Evolutionary conservation across 1,140 invertebrate genomes (phyloP), one percentile per base, ranked within the genome.

Genomic region (Penaeus chinensis): DNA sequence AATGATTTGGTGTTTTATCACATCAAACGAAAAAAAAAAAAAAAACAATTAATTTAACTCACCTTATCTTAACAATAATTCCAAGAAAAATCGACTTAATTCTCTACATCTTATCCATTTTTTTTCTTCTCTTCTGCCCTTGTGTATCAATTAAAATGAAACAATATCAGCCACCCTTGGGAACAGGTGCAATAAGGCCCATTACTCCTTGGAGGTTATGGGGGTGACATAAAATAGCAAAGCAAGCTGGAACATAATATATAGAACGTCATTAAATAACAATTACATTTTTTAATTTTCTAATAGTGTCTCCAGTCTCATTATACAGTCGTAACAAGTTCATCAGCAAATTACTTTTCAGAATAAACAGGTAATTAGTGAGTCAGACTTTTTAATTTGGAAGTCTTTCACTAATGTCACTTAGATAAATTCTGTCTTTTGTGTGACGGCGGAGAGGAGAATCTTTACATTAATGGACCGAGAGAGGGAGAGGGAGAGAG

Each of bases 331-430:
- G 85, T 87, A 87, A 87, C 85, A 87, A 87, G 85, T 87, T 87
- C 85, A 87, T 87, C 85, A 87, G 85, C 85, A 87, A 87, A 87
- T 87, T 87, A 87, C 85, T 87, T 87, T 87, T 87, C 79, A 83
- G 85, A 87, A 87, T 87, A 87, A 87, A 87, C 85, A 87, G 85
- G 85, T 82, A 87, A 87, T 87, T 87, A 87, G 85, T 71, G 85
- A 32, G 79, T 54, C 78, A n/a, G 85, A 87, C 85, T 87, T 87
- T 87, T 82, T 87, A 81, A 87, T 87, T 87, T 87, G 85, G 47
- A 76, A 87, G 79, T 81, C 78, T 69, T 81, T 62, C 79, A 79
- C 27, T 60, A 37, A 74, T 71, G 85, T 87, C 85, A 82, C 85
- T 87, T 74, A 71, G 79, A 87, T 86, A 86, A 86, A 86, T 87